Evolutionary conservation across 2,888 invertebrate species (phyloP), one percentile per base, ranked within the genome.

Genomic region (Drosophila anomelani): DNA sequence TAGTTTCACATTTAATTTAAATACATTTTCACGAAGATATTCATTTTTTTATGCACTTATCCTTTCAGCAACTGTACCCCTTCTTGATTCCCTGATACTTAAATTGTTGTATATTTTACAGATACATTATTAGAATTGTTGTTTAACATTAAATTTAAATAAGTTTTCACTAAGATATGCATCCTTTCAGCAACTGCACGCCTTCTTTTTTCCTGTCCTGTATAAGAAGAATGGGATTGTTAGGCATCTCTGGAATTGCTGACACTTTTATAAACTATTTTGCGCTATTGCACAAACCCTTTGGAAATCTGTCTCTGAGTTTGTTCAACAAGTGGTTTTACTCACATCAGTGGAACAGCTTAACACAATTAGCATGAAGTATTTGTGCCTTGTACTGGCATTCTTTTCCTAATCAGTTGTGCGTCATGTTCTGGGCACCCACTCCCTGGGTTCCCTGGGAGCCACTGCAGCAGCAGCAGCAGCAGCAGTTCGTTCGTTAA

Each of bases 401-500:
- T 49, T 26, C 57, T 71, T 38, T 17, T 58, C 32, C 43, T 43
- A 58, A 69, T 58, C 71, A 70, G 32, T 43, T 58, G 43, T 51
- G 26, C 17, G 68, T 36, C 68, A 58, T 70, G 49, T 44, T 58
- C 20, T 26, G 20, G 39, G 12, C 9, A 7, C 67, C 38, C 10
- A 8, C 26, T 10, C 15, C 41, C 23, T 10, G 23, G 26, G 9
- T 23, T 54, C 38, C 34, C 26, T 32, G 38, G 39, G 12, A 47
- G 51, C 15, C 20, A 5, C 34, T 20, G 36, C 20, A 20, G 20
- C 60, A 26, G 15, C 15, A 20, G 20, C 60, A 26, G 15, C 15
- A 20, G 69, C 43, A 46, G 49, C 29, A 54, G 54, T 61, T 41
- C 63, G 61, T 51, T 41, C 66, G 68, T 60, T 76, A 81, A 79